phyloP scores from a whole-genome alignment of 2,888 invertebrate genomes.

The Epistrophe eligans region DNA sequence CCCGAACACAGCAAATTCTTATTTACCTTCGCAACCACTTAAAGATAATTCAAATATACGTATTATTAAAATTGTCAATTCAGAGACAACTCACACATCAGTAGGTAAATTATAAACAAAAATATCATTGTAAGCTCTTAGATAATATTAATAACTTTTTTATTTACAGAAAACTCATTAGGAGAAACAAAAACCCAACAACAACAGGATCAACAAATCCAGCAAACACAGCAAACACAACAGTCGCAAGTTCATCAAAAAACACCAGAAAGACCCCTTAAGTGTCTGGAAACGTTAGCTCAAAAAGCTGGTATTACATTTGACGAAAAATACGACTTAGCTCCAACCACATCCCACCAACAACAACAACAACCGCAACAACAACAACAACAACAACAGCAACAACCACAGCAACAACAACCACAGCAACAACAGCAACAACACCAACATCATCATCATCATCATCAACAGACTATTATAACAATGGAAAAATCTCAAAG shows the following conservation, averaged over 20 bases:
- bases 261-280: slow-evolving; percentile 85
- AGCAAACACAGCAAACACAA: slow-evolving; percentile 79
- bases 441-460: slow-evolving; percentile 33
- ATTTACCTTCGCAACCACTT: slow-evolving; percentile 80
- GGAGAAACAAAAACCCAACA: slow-evolving; percentile 83
- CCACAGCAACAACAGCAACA: slow-evolving; percentile 42
- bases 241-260: slow-evolving; percentile 78
- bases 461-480: slow-evolving; percentile 83
- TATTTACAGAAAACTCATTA: slow-evolving; percentile 57
- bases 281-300: slow-evolving; percentile 89
- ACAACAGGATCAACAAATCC: slow-evolving; percentile 85
- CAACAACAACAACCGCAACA: slow-evolving; percentile 42
- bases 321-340: slow-evolving; percentile 90
- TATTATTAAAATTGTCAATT: slow-evolving; percentile 78
- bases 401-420: slow-evolving; percentile 48
- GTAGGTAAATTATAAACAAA: slow-evolving; percentile 82
- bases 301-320: slow-evolving; percentile 90
- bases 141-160: slow-evolving; percentile 4
- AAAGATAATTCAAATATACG: slow-evolving; percentile 83
- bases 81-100: slow-evolving; percentile 81
- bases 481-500: slow-evolving; percentile 88
- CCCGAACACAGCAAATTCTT: slow-evolving; percentile 80
- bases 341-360: slow-evolving; percentile 78
- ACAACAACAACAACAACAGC: background rate
- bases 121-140: no score